These are phyloP conservation scores for Phalacrocorax carbo DNA, from an alignment of 2,113 vertebrate genomes.

Conservation along the genomic window DNA sequence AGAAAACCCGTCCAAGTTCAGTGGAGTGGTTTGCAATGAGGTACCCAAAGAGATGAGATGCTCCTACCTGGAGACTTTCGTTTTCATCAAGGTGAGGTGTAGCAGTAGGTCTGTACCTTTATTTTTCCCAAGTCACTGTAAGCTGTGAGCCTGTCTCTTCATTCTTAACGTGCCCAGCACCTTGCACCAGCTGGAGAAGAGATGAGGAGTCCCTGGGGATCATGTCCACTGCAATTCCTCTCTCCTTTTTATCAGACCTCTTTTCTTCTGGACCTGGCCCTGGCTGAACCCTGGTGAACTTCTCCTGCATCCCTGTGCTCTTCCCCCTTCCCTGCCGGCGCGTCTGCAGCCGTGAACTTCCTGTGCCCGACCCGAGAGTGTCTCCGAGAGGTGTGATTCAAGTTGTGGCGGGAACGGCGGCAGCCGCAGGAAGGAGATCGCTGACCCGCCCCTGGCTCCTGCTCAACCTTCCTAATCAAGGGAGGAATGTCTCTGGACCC, in stretches of 20 bases:
- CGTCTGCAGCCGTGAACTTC: constrained; percentile 25
- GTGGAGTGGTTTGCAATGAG: fast-evolving
- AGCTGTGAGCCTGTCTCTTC: background rate
- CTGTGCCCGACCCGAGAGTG: background rate
- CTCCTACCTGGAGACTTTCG: background rate
- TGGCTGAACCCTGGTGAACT: constrained; percentile 45
- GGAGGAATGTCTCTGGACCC: background rate
- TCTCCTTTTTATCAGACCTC: constrained; percentile 12
- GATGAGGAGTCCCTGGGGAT: background rate
- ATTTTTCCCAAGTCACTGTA: background rate
- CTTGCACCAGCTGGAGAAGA: background rate
- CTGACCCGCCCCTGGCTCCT: constrained; percentile 51
- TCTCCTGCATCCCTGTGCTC: background rate
- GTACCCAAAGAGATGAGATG: background rate
- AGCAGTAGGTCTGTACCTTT: background rate
- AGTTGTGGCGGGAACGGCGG: background rate
- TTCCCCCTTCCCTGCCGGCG: background rate
- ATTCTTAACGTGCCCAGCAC: background rate
- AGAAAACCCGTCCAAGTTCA: background rate
- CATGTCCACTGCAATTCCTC: background rate
- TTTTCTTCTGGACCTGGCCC: background rate
- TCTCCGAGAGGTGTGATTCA: constrained; percentile 27
- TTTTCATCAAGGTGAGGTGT: background rate
- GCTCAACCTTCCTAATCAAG: constrained; percentile 28
- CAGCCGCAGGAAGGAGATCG: background rate